Base-by-base conservation (phyloP, 2,113 vertebrate genomes). In the Verasper variegatus region DNA sequence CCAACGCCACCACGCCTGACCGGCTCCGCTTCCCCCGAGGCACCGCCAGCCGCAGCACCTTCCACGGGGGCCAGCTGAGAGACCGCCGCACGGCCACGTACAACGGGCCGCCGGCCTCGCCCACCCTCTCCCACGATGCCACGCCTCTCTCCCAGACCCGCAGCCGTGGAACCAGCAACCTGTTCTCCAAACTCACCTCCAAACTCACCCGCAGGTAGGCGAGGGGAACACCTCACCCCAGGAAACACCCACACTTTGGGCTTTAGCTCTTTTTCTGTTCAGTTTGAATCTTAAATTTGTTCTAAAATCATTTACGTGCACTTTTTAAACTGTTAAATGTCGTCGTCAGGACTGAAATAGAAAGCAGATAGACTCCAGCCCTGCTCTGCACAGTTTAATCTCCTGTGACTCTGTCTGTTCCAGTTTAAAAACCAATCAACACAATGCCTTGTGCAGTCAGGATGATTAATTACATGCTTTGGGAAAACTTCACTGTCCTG, bases 21-120 rank as follows among this genome's bases (percentile, higher is more conserved):
- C 95, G 96, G 17, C 94, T 97, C 26, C 97, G 96, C 78, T 99
- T 99, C 93, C 97, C 98, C 1, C 91, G 98, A 54, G 97, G 97
- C 86, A 97, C 96, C 0, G 96, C 96, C 82, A 97, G 95, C 78
- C 97, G 98, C 68, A 99, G 97, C 95, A 99, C 98, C 82, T 99
- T 99, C 93, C 98, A 99, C 0, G 95, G 94, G 0, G 97, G 97
- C 24, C 98, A 99, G 93, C 96, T 97, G 81, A 90, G 97, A 9
- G 98, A 98, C 84, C 95, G 96, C 10, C 96, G 98, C 74, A 99
- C 97, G 0, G 98, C 98, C 61, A 99, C 97, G 0, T 99, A 99
- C 88, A 99, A 99, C 0, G 97, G 98, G 17, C 98, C 98, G 0
- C 98, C 97, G 0, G 97, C 97, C 73, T 98, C 98, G 0, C 97